Evolutionary conservation across 2,113 vertebrate genomes (phyloP), one percentile per base, ranked within the genome.

Genomic region (Etheostoma cragini): DNA sequence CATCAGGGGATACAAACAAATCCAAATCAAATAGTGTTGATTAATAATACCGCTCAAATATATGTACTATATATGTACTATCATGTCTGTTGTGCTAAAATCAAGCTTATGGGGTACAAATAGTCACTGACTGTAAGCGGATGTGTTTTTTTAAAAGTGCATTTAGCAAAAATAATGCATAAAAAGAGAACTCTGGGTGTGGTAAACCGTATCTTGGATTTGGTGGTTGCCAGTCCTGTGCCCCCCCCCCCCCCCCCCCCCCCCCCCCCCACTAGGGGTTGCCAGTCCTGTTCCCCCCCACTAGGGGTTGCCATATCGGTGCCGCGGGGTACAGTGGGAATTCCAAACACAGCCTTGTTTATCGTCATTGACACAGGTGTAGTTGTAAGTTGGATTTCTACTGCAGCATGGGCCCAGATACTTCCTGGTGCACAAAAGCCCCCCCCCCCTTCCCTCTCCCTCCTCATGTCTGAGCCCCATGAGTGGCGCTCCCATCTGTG

Each of bases 321-420:
- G 70, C 76, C 60, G 16, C 30, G 67, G 67, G 80, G 68, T 87
- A 77, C 73, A 68, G 46, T 76, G 88, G 91, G 89, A 86, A 79
- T 87, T 83, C 69, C 79, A 76, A 71, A 75, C 49, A 72, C 50
- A 72, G 78, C 24, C 11, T 56, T 38, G 69, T 73, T 84, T 71
- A 79, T 81, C 81, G 67, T 84, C 66, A 87, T 63, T 74, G 80
- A 68, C 74, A 79, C n/a, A 83, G 89, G 91, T 80, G 89, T 87
- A 92, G 88, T 78, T 82, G 66, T 50, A 83, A 67, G 75, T 82
- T 81, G 74, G 78, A 70, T 72, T 90, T 85, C 30, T 58, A 8
- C 72, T 71, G 78, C 73, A 74, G 84, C 67, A 75, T 73, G 47
- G 72, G 76, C 71, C 46, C 79, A 42, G 72, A 77, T 86, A 81